Evolutionary conservation across 2,113 vertebrate species (phyloP), one percentile per base, ranked within the genome.

Genomic region (Scolopax mira): DNA sequence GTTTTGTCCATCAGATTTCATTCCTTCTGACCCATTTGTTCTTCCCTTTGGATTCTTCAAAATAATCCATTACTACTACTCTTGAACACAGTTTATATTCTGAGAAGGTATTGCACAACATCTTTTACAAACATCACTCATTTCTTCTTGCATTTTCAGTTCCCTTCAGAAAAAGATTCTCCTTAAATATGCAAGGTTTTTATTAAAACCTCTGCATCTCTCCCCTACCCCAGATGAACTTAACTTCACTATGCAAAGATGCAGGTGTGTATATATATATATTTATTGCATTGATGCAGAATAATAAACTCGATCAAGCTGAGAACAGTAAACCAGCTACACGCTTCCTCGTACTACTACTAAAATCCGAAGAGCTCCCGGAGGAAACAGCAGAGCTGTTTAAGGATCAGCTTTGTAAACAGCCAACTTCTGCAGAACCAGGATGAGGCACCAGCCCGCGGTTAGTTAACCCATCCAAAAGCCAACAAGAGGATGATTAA

Each of bases 81-180:
- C 65, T 4, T 25, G 60, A 84, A 58, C 35, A 79, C n/a, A 46
- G 64, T 27, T 74, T 30, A 51, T 33, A 58, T 31, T 84, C 51
- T 57, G 30, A 41, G 48, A 1, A 58, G 44, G 21, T 52, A 88
- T 96, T 96, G 94, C 94, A 92, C 86, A 95, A 94, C 46, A 31
- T 58, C 49, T 77, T 88, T 61, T 41, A 86, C 35, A 83, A 80
- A 86, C 64, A 85, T 6, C 27, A 83, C 49, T 71, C 35, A 6
- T 48, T 69, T 48, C 42, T 55, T 55, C 72, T 85, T 74, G 64
- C 42, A 23, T 89, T 92, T 87, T 95, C 89, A 81, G 84, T 95
- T 95, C 93, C 85, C 27, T 84, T 55, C 10, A 2, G 72, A 51
- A 80, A 57, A 6, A 6, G 24, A 67, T 22, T 13, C 30, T 51